Conservation (phyloP, 2,797 vertebrate genomes). For the Sebastes trivittatus region DNA sequence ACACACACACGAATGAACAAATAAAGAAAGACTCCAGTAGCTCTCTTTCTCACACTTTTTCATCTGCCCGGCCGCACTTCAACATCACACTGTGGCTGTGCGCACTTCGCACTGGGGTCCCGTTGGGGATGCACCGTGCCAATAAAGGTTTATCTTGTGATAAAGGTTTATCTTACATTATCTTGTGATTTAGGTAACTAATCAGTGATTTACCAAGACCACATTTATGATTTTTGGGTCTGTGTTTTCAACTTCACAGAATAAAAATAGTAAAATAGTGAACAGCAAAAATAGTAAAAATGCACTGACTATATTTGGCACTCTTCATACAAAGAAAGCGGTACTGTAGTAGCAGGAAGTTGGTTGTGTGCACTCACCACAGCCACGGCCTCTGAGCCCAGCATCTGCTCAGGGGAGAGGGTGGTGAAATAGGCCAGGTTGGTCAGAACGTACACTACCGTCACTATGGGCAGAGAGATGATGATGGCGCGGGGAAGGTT, state of each 20-base stretch:
- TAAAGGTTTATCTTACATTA: too few relatives aligned
- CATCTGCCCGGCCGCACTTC: too few relatives aligned
- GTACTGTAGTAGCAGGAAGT: neutral
- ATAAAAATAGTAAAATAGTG: neutral
- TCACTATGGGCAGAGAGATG: slow-evolving; percentile 96
- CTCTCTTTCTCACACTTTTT: too few relatives aligned
- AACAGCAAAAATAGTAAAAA: neutral
- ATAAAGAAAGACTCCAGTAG: too few relatives aligned
- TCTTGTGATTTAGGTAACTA: neutral
- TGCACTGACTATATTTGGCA: neutral
- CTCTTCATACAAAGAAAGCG: neutral
- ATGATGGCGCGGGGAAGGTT: slow-evolving; percentile 98
- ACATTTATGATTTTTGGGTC: neutral
- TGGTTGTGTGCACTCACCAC: slow-evolving; percentile 83
- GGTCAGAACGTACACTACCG: slow-evolving; percentile 93
- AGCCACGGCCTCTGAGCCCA: slow-evolving; percentile 91
- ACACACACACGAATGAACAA: too few relatives aligned
- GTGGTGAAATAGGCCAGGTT: slow-evolving; percentile 99
- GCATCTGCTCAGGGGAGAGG: slow-evolving; percentile 87
- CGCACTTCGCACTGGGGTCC: too few relatives aligned
- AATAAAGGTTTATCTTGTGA: too few relatives aligned
- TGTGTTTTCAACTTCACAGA: neutral
- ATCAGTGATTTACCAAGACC: neutral
- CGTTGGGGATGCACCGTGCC: too few relatives aligned
- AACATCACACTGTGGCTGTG: too few relatives aligned